Percentiles rank a stretch among this genome's conserved stretches.
phyloP scores from a whole-genome alignment of 1,140 invertebrate species.

The Rhysida immarginata region DNA sequence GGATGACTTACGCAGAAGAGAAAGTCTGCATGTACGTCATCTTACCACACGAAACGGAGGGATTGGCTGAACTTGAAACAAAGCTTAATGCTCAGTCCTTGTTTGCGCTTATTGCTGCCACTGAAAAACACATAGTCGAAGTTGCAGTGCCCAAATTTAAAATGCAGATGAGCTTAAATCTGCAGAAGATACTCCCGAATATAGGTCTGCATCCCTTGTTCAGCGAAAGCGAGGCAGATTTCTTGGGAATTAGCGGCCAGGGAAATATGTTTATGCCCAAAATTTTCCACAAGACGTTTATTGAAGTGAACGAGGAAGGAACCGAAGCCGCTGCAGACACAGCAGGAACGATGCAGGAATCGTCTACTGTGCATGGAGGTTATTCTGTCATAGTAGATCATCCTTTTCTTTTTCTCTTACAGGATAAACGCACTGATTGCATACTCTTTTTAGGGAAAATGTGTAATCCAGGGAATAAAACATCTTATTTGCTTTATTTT shows the following conservation, averaged over 20 bases:
- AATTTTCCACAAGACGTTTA: constrained; percentile 58
- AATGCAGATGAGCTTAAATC: constrained; percentile 49
- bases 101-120: constrained; percentile 12
- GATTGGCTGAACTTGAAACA: constrained; percentile 11
- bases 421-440: constrained; percentile 38
- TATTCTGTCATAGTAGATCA: constrained; percentile 45
- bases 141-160: constrained; percentile 68
- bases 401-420: constrained; percentile 57
- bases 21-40: constrained; percentile 59
- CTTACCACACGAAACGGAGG: constrained; percentile 16
- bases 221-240: constrained; percentile 37
- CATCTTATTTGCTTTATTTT: no score
- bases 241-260: constrained; percentile 39
- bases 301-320: constrained; percentile 64
- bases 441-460: constrained; percentile 48
- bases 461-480: no score
- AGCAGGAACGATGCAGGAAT: neutral
- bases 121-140: constrained; percentile 39
- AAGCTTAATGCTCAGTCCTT: constrained; percentile 15
- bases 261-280: constrained; percentile 31
- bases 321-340: constrained; percentile 63
- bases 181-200: constrained; percentile 42
- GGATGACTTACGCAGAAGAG: constrained; percentile 71
- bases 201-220: constrained; percentile 54
- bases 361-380: no score